Evolutionary conservation across 2,113 vertebrate genomes (phyloP), one percentile per base, ranked within the genome.

Genomic region (Anguilla japonica): DNA sequence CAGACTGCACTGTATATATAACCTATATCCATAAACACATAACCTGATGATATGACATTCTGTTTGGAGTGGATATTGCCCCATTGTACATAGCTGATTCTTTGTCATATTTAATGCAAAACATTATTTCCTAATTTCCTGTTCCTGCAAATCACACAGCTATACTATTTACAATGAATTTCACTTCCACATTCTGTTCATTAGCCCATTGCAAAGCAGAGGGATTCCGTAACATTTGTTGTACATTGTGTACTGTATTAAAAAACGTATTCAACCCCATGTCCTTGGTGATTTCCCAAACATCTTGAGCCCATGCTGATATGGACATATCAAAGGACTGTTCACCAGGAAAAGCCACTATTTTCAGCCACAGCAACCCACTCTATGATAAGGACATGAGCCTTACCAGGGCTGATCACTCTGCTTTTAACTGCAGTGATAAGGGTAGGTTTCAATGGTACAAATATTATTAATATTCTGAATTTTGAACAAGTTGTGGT

Each of bases 341-440:
- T 0, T 13, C 0, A 0, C 63, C 2, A 0, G 81, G 63, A 1
- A n/a, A 26, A 0, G 50, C 82, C 0, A 86, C n/a, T 18, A 26
- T 89, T 0, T 87, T 84, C 84, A 91, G 88, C 6, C 87, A 89
- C 13, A 91, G 1, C 1, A 94, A 94, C 89, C 93, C 93, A 0
- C 86, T 94, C 84, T 94, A 91, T 46, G 90, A 87, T 6, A 15
- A 56, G 60, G 81, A 71, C 26, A 88, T 92, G 91, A 89, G 90
- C 0, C 79, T 91, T 34, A 90, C 89, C 89, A 86, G 9, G 1
- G 89, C 5, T 0, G 91, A 91, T 0, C 39, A 89, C 18, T 83
- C 86, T 88, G 88, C 29, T 46, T 79, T 91, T n/a, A 85, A 93
- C 85, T 87, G 34, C 22, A 89, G 86, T 0, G 89, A 93, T 94